Conservation (phyloP, 2,797 vertebrate species). For the Phataginus tetradactyla region DNA sequence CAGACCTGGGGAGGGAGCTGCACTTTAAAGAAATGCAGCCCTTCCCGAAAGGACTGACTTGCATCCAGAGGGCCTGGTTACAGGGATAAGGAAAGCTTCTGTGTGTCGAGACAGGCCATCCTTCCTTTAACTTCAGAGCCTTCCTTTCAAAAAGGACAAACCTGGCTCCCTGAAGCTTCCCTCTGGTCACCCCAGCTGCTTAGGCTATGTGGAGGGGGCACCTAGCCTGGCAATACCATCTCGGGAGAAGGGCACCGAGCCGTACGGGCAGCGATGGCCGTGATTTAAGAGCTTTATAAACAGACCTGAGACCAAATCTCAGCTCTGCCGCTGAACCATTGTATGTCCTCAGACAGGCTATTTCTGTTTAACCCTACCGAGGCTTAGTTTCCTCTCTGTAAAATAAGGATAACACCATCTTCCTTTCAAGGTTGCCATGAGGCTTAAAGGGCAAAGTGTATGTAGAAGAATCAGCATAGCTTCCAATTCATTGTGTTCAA, state of each 20-base stretch:
- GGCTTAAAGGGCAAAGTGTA: background rate
- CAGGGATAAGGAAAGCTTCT: no score
- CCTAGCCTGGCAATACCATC: accelerated
- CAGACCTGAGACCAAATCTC: background rate
- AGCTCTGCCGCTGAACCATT: background rate
- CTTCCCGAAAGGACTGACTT: background rate
- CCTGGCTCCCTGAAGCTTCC: background rate
- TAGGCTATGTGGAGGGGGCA: background rate
- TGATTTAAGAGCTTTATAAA: background rate
- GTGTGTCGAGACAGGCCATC: no score
- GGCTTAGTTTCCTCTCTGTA: background rate
- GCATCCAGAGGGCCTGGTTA: no score
- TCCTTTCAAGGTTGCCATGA: background rate
- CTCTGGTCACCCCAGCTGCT: background rate
- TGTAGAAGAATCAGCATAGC: background rate
- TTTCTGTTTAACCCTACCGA: background rate
- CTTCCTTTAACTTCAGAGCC: no score
- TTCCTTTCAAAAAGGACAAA: background rate
- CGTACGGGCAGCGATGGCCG: accelerated
- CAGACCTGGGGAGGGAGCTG: background rate
- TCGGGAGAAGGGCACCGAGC: background rate
- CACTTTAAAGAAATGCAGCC: background rate
- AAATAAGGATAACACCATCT: background rate
- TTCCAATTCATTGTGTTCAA: background rate
- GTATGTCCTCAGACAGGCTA: background rate